Percentiles rank a stretch among this genome's conserved stretches.
phyloP scores from a whole-genome alignment of 2,888 invertebrate species.

The Muschampia plurimacula region DNA sequence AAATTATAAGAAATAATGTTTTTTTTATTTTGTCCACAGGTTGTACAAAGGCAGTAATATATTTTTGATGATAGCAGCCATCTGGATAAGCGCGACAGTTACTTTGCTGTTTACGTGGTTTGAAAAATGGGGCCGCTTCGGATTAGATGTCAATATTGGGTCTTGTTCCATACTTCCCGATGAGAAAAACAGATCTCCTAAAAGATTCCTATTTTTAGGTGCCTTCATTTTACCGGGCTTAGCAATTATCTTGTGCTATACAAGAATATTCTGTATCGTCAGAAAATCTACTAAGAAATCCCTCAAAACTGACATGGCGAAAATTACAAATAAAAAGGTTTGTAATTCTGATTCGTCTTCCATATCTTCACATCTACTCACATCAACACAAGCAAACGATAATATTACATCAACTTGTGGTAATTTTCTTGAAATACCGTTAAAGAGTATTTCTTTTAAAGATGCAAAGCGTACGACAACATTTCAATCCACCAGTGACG shows the following conservation, averaged over 20 bases:
- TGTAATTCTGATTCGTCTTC: conserved; percentile 45
- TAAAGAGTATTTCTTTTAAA: neutral
- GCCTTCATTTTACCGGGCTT: conserved; percentile 94
- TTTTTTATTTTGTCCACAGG: conserved; percentile 69
- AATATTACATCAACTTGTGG: conserved; percentile 6
- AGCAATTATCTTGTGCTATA: conserved; percentile 93
- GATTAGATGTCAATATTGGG: conserved; percentile 89
- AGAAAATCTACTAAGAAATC: conserved; percentile 88
- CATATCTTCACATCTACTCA: conserved; percentile 37
- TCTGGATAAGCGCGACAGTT: conserved; percentile 90
- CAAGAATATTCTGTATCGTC: conserved; percentile 93
- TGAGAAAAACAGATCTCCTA: conserved; percentile 88
- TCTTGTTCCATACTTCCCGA: conserved; percentile 93
- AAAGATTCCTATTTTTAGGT: conserved; percentile 91
- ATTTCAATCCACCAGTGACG: conserved; percentile 4
- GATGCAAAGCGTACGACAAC: neutral
- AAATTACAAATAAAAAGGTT: conserved; percentile 53
- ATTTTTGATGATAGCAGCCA: conserved; percentile 88
- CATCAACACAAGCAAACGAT: conserved; percentile 12
- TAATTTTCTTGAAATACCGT: conserved; percentile 29
- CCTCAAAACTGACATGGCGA: conserved; percentile 58
- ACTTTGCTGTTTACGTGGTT: conserved; percentile 90
- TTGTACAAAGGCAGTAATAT: conserved; percentile 89
- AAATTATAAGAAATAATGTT: too few species aligned
- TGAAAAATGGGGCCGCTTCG: conserved; percentile 92